Evolutionary conservation across 1,140 invertebrate genomes (phyloP).

Genomic region (Amphibalanus amphitrite): DNA sequence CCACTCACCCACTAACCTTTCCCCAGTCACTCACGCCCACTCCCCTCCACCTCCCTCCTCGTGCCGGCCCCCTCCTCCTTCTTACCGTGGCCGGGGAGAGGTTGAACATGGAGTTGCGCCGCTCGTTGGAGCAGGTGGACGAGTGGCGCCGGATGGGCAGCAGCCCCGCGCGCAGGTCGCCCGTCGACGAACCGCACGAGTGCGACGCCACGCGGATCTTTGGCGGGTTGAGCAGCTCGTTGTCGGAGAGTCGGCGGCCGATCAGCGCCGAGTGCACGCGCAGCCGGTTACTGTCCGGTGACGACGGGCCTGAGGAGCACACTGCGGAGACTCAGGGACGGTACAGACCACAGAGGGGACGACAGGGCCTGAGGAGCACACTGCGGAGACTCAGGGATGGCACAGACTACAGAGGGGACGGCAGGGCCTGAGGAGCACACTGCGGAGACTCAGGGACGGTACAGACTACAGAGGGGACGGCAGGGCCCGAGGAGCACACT

Average conservation of each 20-base stretch:
- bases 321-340: too few species aligned
- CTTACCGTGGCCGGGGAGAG: slow-evolving; percentile 47
- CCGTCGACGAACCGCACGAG: slow-evolving; percentile 58
- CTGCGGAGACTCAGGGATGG: too few species aligned
- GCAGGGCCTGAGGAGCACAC: too few species aligned
- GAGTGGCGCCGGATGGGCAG: slow-evolving; percentile 69
- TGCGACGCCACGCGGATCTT: slow-evolving; percentile 67
- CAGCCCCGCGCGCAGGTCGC: slow-evolving; percentile 49
- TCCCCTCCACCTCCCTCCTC: background rate
- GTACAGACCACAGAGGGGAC: too few species aligned
- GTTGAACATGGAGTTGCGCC: slow-evolving; percentile 63
- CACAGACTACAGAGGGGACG: too few species aligned
- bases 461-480: too few species aligned
- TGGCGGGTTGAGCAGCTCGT: slow-evolving; percentile 66
- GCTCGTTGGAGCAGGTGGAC: slow-evolving; percentile 69
- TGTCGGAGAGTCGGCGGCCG: slow-evolving; percentile 70
- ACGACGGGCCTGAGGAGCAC: slow-evolving; percentile 33
- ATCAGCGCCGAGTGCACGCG: slow-evolving; percentile 54
- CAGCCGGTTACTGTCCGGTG: slow-evolving; percentile 69
- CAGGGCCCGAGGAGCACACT: too few species aligned
- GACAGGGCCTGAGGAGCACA: too few species aligned
- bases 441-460: too few species aligned
- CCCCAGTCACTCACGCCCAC: background rate
- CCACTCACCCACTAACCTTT: background rate
- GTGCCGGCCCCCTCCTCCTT: slow-evolving; percentile 8